Evolutionary conservation across 2,113 vertebrate genomes (phyloP).

Genomic region (Capreolus pygargus): DNA sequence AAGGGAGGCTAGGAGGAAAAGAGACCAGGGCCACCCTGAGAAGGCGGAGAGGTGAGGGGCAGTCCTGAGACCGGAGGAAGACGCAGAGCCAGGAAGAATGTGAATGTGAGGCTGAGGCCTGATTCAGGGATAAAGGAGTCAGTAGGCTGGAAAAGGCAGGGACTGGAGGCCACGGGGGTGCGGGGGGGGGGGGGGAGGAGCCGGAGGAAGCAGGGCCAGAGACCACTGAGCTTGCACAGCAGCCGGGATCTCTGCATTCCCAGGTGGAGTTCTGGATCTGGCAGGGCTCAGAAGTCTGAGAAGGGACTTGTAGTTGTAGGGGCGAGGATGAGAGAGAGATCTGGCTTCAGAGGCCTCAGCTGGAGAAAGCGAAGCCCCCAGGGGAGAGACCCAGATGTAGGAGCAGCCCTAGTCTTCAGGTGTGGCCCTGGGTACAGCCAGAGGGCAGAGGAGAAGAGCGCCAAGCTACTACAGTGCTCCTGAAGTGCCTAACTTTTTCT

Average conservation of each 20-base stretch:
- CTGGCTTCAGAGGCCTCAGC: not conserved
- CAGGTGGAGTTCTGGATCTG: not conserved
- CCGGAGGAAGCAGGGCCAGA: not conserved
- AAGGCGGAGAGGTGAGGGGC: not conserved
- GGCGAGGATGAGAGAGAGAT: not conserved
- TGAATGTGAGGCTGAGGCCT: constrained; percentile 13
- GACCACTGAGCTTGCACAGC: not conserved
- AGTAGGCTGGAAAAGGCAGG: not conserved
- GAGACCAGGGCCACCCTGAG: not conserved
- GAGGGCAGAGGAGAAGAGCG: not conserved
- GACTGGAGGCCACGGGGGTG: not conserved
- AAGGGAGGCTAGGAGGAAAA: not conserved
- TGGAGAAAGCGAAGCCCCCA: not conserved
- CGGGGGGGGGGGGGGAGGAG: too few relatives aligned
- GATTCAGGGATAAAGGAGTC: not conserved
- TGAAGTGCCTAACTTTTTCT: not conserved
- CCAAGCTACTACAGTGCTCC: not conserved
- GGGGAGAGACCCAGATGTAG: not conserved
- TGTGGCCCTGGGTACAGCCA: not conserved
- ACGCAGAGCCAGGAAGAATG: not conserved
- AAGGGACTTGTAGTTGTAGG: not conserved
- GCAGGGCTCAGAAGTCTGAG: not conserved
- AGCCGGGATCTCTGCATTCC: not conserved
- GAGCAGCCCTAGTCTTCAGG: not conserved
- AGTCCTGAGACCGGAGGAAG: not conserved